Conservation (phyloP, 2,113 vertebrate species). For the Lutjanus erythropterus region DNA sequence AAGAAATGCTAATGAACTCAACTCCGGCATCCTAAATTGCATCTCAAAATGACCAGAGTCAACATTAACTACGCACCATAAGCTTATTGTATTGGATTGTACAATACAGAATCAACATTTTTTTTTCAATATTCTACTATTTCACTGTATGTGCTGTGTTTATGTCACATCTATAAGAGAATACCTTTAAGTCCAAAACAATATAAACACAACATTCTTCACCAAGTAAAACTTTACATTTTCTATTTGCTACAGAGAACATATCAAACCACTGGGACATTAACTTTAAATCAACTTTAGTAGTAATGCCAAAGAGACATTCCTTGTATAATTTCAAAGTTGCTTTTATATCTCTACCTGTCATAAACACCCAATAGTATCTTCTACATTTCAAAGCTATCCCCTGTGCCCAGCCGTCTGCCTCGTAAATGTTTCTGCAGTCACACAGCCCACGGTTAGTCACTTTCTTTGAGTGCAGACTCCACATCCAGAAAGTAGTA, state of each 20-base stretch:
- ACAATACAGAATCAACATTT: neutral
- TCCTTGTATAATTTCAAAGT: slow-evolving; percentile 61
- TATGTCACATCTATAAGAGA: neutral
- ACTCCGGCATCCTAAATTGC: neutral
- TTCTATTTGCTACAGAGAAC: neutral
- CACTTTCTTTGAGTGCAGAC: slow-evolving; percentile 74
- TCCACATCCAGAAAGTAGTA: slow-evolving; percentile 65
- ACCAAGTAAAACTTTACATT: no score
- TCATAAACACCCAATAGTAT: slow-evolving; percentile 39
- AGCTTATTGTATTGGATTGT: neutral
- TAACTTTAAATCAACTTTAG: neutral
- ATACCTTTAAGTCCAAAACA: neutral
- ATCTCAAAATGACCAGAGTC: neutral
- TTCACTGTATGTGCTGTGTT: neutral
- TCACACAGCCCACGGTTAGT: slow-evolving; percentile 54
- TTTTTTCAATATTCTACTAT: neutral
- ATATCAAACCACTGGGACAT: neutral
- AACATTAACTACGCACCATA: neutral
- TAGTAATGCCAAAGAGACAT: slow-evolving; percentile 31
- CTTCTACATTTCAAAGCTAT: slow-evolving; percentile 45
- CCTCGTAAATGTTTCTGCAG: slow-evolving; percentile 46
- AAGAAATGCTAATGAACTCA: no score
- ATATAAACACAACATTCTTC: neutral
- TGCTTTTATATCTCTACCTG: slow-evolving; percentile 38
- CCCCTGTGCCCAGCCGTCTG: slow-evolving; percentile 39